Conservation (phyloP, 2,888 invertebrate genomes). For the Tromatobia lineatoria region DNA sequence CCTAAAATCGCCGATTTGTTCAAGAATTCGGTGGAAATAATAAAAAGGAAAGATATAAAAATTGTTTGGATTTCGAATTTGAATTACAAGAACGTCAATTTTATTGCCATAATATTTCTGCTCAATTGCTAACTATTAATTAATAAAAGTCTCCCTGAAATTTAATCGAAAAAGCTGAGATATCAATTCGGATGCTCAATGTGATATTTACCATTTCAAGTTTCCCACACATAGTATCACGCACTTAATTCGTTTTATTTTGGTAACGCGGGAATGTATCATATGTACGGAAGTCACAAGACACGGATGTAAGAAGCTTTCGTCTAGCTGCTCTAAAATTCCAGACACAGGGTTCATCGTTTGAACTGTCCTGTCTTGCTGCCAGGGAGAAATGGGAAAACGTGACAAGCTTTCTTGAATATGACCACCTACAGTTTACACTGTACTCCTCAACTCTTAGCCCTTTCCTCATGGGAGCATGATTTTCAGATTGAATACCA, state of each 20-base stretch:
- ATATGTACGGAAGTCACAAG: slow-evolving; percentile 8
- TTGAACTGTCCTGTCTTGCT: slow-evolving; percentile 66
- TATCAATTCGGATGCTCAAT: background rate
- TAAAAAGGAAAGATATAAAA: too few species aligned
- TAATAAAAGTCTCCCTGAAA: background rate
- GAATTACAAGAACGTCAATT: too few species aligned
- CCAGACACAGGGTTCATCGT: slow-evolving; percentile 65
- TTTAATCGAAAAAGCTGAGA: background rate
- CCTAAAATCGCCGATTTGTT: too few species aligned
- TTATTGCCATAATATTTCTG: too few species aligned
- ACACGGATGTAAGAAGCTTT: slow-evolving; percentile 35
- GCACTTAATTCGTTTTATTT: slow-evolving; percentile 44
- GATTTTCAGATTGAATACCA: slow-evolving; percentile 2
- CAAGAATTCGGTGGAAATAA: too few species aligned
- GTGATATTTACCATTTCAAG: background rate
- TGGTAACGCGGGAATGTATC: slow-evolving; percentile 48
- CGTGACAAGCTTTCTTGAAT: slow-evolving; percentile 63
- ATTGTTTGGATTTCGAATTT: too few species aligned
- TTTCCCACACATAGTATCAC: slow-evolving; percentile 35
- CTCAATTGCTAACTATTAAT: too few species aligned
- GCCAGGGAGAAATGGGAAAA: slow-evolving; percentile 64
- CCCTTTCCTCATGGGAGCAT: background rate
- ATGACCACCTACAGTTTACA: slow-evolving; percentile 44
- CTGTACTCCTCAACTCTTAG: slow-evolving; percentile 4
- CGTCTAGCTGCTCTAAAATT: slow-evolving; percentile 51